Conservation (phyloP, 2,888 invertebrate species). For the Eustalomyia histrio region DNA sequence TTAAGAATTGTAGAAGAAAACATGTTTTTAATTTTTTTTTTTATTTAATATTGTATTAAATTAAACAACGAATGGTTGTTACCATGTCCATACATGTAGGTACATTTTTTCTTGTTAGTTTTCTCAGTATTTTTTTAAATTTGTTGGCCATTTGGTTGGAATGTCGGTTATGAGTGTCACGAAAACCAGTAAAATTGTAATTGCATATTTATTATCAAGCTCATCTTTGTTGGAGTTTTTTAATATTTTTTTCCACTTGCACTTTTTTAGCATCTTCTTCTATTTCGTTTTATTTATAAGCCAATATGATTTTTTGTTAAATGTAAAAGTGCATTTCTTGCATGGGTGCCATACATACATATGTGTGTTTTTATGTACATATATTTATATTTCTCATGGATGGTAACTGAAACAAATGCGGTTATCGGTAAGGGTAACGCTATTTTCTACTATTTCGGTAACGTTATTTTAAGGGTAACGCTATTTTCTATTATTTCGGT, state of each 20-base stretch:
- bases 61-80: slow-evolving; percentile 50
- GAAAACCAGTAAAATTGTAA: slow-evolving; percentile 65
- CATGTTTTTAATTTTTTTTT: slow-evolving; percentile 49
- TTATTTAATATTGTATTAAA: slow-evolving; percentile 24
- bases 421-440: too few species aligned
- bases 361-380: too few species aligned
- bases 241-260: slow-evolving; percentile 24
- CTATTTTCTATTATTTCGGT: too few species aligned
- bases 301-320: slow-evolving; percentile 41
- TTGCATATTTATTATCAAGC: slow-evolving; percentile 63
- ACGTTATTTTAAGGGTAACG: too few species aligned
- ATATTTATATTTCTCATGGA: too few species aligned
- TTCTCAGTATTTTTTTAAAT: neutral
- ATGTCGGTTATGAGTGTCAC: slow-evolving; percentile 66
- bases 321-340: slow-evolving; percentile 57
- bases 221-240: slow-evolving; percentile 42
- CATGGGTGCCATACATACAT: slow-evolving; percentile 12
- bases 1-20: slow-evolving; percentile 40
- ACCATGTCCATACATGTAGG: slow-evolving; percentile 51
- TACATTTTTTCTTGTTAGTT: neutral
- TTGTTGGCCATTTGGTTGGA: slow-evolving; percentile 39
- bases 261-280: slow-evolving; percentile 25
- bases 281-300: slow-evolving; percentile 16
- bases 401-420: too few species aligned
- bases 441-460: too few species aligned